Evolutionary conservation across 2,888 invertebrate genomes (phyloP).

Genomic region (Xanthorhoe designata): DNA sequence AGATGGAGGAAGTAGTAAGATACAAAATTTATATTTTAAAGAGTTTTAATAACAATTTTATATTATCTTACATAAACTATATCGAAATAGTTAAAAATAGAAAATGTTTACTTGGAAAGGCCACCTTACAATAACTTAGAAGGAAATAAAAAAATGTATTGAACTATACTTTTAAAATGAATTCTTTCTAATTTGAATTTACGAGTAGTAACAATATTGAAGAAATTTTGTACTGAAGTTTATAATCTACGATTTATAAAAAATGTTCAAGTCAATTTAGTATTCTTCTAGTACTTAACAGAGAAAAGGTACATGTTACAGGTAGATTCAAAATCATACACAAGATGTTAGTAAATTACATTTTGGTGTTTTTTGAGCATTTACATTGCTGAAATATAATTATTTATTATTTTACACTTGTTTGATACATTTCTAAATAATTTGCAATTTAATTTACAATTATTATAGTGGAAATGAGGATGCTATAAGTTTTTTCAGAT

Average conservation of each 20-base stretch:
- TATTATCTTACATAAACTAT: constrained; percentile 78
- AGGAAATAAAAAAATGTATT: constrained; percentile 46
- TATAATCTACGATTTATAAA: constrained; percentile 36
- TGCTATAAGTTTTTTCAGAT: neutral
- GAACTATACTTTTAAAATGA: neutral
- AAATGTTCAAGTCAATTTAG: constrained; percentile 42
- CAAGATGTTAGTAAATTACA: constrained; percentile 10
- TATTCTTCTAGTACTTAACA: constrained; percentile 30
- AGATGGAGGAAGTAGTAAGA: neutral
- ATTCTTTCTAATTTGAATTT: neutral
- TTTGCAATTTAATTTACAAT: neutral
- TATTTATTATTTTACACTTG: neutral
- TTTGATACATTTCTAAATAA: constrained; percentile 23
- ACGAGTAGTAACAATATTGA: constrained; percentile 15
- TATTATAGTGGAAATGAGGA: too few species aligned
- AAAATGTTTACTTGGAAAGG: constrained; percentile 82
- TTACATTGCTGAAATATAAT: constrained; percentile 19
- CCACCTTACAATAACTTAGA: constrained; percentile 64
- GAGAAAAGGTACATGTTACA: constrained; percentile 2
- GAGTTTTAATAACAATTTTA: constrained; percentile 58
- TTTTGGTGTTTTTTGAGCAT: constrained; percentile 35
- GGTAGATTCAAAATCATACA: neutral
- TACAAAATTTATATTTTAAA: constrained; percentile 26
- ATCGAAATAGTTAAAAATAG: constrained; percentile 77
- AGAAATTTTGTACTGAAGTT: constrained; percentile 21